These are phyloP conservation scores for Geopemphigus sp. DNA, from an alignment of 1,140 invertebrate genomes.

Conservation along the genomic window DNA sequence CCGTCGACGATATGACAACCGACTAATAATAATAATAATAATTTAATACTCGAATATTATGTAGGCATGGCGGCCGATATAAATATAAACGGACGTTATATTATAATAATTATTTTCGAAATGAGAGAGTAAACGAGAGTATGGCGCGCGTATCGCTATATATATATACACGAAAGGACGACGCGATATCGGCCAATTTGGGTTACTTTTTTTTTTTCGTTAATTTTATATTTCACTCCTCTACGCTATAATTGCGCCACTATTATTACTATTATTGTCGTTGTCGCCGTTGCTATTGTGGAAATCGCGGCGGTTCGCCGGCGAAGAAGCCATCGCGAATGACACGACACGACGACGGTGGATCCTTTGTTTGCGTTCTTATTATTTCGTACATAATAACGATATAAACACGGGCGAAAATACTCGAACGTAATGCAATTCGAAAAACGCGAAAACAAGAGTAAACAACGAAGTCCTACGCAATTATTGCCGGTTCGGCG, in stretches of 20 bases:
- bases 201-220: slow-evolving; percentile 34
- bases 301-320: neutral
- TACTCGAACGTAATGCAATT: slow-evolving; percentile 2
- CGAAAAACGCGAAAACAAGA: neutral
- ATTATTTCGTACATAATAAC: too few species aligned
- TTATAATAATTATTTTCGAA: too few species aligned
- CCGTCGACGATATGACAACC: too few species aligned
- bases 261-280: too few species aligned
- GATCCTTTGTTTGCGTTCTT: neutral
- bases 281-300: neutral
- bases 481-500: neutral
- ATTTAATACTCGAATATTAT: too few species aligned
- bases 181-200: slow-evolving; percentile 7
- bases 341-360: too few species aligned
- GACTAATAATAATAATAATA: too few species aligned
- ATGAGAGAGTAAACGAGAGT: too few species aligned
- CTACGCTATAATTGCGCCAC: too few species aligned
- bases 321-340: slow-evolving; percentile 52
- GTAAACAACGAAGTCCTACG: neutral
- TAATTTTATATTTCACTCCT: too few species aligned
- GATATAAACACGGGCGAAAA: neutral
- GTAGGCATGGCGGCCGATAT: neutral
- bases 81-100: neutral
- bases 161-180: too few species aligned
- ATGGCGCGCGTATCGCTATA: too few species aligned